Evolutionary conservation across 2,888 invertebrate species (phyloP).

Genomic region (Erebia aethiops): DNA sequence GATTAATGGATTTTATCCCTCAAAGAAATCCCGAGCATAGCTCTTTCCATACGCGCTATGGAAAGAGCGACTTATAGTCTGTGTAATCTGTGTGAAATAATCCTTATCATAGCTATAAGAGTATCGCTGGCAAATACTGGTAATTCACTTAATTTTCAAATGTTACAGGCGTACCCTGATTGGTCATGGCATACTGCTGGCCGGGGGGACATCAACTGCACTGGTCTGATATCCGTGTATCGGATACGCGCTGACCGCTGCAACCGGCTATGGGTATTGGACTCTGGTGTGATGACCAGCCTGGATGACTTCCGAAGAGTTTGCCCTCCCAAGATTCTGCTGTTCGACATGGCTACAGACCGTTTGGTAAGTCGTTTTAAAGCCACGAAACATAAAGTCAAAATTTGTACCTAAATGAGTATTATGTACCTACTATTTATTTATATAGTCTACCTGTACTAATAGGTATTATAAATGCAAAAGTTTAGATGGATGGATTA

Average conservation of each 20-base stretch:
- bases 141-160: neutral
- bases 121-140: too few relatives aligned
- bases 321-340: conserved; percentile 91
- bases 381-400: neutral
- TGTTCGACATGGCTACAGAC: conserved; percentile 90
- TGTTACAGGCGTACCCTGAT: conserved; percentile 85
- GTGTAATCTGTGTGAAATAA: too few relatives aligned
- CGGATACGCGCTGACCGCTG: conserved; percentile 90
- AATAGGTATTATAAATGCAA: too few relatives aligned
- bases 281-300: conserved; percentile 89
- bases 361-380: conserved; percentile 76
- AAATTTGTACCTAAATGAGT: too few relatives aligned
- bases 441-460: too few relatives aligned
- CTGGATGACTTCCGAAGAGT: conserved; percentile 85
- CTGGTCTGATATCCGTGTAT: conserved; percentile 90
- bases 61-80: too few relatives aligned
- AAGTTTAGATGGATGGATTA: too few relatives aligned
- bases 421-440: too few relatives aligned
- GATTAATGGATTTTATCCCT: too few relatives aligned
- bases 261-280: conserved; percentile 91
- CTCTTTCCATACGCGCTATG: too few relatives aligned
- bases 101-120: too few relatives aligned
- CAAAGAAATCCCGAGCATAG: too few relatives aligned
- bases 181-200: conserved; percentile 91
- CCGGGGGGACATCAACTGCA: conserved; percentile 88